Conservation (phyloP, 2,797 vertebrate genomes). For the Meda fulgida region DNA sequence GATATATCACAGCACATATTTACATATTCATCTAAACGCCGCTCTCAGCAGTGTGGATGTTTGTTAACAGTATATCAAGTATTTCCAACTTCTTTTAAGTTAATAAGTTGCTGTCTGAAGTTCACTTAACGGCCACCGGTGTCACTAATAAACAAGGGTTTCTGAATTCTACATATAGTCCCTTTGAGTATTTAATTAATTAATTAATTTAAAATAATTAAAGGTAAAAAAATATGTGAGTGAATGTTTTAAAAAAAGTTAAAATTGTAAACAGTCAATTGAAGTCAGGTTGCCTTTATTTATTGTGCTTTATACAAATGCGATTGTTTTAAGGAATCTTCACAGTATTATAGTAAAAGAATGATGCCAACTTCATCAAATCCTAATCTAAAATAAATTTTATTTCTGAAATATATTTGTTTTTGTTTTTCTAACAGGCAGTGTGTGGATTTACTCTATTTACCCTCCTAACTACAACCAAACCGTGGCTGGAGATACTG, state of each 20-base stretch:
- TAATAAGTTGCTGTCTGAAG: no score
- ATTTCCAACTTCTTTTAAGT: no score
- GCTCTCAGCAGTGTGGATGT: background rate
- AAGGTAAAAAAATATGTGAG: background rate
- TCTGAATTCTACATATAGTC: background rate
- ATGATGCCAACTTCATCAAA: background rate
- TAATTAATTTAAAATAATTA: no score
- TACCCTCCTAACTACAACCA: conserved; percentile 65
- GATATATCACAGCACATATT: background rate
- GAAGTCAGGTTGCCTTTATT: background rate
- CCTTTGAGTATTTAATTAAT: background rate
- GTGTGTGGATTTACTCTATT: conserved; percentile 69
- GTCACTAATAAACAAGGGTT: background rate
- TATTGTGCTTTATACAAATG: background rate
- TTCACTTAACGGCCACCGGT: no score
- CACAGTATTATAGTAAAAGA: background rate
- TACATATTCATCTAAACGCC: background rate
- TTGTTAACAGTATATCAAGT: background rate
- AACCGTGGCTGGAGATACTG: conserved; percentile 54
- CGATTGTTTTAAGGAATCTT: background rate
- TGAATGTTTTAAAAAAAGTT: background rate
- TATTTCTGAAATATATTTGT: background rate
- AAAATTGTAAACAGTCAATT: background rate
- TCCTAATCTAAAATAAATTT: background rate
- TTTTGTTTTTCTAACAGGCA: conserved; percentile 51